Evolutionary conservation across 2,797 vertebrate genomes (phyloP), one percentile per base, ranked within the genome.

Genomic region (Buceros bicornis): DNA sequence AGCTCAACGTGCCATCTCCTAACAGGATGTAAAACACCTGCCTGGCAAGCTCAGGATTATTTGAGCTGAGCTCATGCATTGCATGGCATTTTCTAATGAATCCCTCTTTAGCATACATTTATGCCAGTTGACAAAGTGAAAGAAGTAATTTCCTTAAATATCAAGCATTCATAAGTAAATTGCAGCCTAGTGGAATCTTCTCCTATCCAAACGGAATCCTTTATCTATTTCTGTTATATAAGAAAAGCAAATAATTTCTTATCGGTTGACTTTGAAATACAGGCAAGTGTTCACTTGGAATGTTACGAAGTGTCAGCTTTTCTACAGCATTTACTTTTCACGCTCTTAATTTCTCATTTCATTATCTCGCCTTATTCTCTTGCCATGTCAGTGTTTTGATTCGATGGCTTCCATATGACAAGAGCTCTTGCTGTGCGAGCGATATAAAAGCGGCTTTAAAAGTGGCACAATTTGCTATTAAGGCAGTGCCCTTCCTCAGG

Each of bases 211-310:
- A 97, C 0, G 9, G 91, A 97, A 96, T 72, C 74, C 90, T 97
- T 97, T 97, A 95, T 97, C 94, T 95, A 79, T 93, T 97, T 96
- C 96, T 91, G 93, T 97, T 97, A 93, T 73, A 83, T 96, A 96
- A 96, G 95, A 93, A 82, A 89, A 96, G 94, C 92, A 94, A 97
- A 96, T 95, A 87, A 97, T 96, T 97, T 95, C 92, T 97, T 96
- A 97, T 97, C 96, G n/a, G 87, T 78, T 1, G 57, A 93, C 94
- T 97, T 95, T 96, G 96, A 96, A 97, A 97, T 82, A 77, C 77
- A 90, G 82, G 90, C 93, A 87, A 95, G 76, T 73, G 86, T 84
- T 97, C 86, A 74, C 89, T 91, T 53, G 33, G 65, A 94, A 90
- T 80, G 57, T 96, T 96, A 90, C 87, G 95, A 96, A 93, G 80